phyloP scores from a whole-genome alignment of 2,888 invertebrate genomes.

The Clanis bilineata region DNA sequence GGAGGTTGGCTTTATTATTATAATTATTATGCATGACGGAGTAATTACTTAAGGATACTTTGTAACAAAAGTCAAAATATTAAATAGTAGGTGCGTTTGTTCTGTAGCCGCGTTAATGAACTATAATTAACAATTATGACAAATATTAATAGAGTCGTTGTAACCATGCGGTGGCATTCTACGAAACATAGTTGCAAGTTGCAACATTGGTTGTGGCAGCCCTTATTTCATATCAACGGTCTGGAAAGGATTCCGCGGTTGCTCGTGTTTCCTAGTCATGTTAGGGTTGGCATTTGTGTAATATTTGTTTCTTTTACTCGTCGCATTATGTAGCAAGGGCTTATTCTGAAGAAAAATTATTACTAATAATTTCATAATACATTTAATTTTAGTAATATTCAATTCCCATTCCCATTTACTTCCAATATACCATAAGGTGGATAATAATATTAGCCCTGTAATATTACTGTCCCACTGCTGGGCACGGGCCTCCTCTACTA shows the following conservation, averaged over 20 bases:
- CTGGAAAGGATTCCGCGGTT: background rate
- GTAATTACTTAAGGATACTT: background rate
- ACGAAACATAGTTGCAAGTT: background rate
- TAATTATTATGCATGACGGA: no score
- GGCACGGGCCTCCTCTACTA: no score
- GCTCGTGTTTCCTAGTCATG: background rate
- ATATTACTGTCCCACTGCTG: no score
- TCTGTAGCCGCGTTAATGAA: background rate
- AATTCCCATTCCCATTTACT: no score
- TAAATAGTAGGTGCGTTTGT: background rate
- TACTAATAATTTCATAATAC: no score
- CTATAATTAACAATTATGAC: slow-evolving; percentile 9
- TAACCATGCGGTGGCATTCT: background rate
- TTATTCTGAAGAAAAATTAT: no score
- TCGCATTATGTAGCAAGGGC: no score
- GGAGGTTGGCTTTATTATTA: no score
- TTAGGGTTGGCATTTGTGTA: background rate
- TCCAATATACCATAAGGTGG: no score
- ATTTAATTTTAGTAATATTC: no score
- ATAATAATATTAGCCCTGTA: no score
- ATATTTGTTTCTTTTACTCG: background rate
- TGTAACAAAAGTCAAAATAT: background rate
- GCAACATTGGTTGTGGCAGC: background rate
- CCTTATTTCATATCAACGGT: background rate
- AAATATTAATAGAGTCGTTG: slow-evolving; percentile 6